phyloP scores from a whole-genome alignment of 2,113 vertebrate genomes.

The Notarius quadriscutis region DNA sequence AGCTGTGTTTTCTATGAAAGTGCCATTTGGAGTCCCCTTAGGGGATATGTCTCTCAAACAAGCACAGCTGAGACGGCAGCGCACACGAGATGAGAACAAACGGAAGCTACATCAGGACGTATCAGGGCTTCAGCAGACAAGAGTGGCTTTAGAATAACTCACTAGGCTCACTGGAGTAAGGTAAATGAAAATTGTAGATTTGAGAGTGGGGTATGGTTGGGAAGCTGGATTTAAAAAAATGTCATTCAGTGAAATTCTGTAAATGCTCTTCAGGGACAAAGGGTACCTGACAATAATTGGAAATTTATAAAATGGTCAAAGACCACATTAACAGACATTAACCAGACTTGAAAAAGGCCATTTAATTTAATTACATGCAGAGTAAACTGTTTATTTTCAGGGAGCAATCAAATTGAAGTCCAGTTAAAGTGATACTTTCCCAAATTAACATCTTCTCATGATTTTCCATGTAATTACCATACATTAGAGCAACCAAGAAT shows the following conservation, averaged over 20 bases:
- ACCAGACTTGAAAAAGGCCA: neutral
- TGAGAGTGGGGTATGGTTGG: neutral
- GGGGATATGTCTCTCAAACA: conserved; percentile 59
- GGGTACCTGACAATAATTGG: conserved; percentile 37
- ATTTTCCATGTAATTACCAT: neutral
- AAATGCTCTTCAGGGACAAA: neutral
- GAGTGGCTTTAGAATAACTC: conserved; percentile 24
- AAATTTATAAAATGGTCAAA: conserved; percentile 29
- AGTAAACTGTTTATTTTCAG: conserved; percentile 10
- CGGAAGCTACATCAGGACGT: conserved; percentile 64
- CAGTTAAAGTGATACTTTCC: neutral
- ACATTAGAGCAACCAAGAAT: neutral
- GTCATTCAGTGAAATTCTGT: neutral
- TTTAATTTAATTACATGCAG: conserved; percentile 29
- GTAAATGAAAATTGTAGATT: neutral
- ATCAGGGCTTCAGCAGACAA: conserved; percentile 54
- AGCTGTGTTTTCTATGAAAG: conserved; percentile 68
- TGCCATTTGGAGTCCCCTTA: conserved; percentile 66
- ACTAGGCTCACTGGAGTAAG: neutral
- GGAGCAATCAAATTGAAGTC: conserved; percentile 4
- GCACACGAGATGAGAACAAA: conserved; percentile 37
- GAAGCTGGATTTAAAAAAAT: neutral
- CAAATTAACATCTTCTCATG: neutral
- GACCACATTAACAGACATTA: conserved; percentile 5
- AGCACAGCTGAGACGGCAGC: conserved; percentile 52